phyloP scores from a whole-genome alignment of 2,113 vertebrate genomes.

The Paralichthys olivaceus region DNA sequence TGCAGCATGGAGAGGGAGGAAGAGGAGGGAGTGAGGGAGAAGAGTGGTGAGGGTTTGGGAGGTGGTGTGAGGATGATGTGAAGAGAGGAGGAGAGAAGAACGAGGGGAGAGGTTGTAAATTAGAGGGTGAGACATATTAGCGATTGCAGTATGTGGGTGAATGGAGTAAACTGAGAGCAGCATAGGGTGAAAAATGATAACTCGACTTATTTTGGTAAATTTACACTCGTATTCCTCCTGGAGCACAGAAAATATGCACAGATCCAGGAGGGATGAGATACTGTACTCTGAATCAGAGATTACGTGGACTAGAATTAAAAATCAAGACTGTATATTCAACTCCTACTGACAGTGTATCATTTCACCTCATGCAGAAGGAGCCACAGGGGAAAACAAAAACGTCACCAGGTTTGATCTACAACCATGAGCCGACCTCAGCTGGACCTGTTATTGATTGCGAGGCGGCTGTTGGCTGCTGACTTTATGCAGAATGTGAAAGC shows the following conservation, averaged over 20 bases:
- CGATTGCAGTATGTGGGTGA: neutral
- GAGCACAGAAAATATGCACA: conserved; percentile 18
- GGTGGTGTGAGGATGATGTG: conserved; percentile 21
- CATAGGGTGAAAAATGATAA: neutral
- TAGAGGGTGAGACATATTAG: conserved; percentile 8
- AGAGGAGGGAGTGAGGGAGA: neutral
- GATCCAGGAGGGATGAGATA: conserved; percentile 17
- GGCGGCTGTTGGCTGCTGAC: conserved; percentile 58
- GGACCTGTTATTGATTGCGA: conserved; percentile 61
- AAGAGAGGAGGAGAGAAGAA: conserved; percentile 15
- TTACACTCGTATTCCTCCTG: neutral
- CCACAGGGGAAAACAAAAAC: conserved; percentile 46
- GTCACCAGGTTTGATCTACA: conserved; percentile 66
- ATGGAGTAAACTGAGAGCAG: neutral
- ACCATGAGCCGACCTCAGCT: conserved; percentile 55
- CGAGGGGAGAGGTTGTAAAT: conserved; percentile 21
- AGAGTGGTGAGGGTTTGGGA: conserved; percentile 14
- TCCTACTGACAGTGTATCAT: conserved; percentile 53
- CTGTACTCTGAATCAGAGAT: conserved; percentile 16
- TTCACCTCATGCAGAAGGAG: conserved; percentile 32
- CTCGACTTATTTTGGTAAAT: conserved; percentile 21
- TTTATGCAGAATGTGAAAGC: conserved; percentile 65
- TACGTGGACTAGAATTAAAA: neutral
- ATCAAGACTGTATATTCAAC: conserved; percentile 14
- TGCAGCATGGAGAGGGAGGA: conserved; percentile 74